Conservation (phyloP, 2,888 invertebrate species). For the Caenorhabditis drosophilae region DNA sequence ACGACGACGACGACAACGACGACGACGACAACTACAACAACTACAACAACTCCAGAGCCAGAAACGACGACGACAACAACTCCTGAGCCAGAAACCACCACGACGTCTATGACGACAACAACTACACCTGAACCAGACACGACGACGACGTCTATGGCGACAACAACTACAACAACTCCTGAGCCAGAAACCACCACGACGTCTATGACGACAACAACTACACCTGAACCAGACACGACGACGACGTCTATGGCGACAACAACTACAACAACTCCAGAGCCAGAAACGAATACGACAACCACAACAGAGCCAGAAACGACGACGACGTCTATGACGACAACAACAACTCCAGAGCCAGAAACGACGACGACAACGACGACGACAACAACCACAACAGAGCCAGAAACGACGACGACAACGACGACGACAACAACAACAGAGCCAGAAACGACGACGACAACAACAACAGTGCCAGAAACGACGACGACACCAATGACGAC, state of each 20-base stretch:
- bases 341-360: slow-evolving; percentile 1
- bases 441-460: background rate
- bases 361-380: background rate
- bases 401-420: background rate
- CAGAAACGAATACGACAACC: background rate
- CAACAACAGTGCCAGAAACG: background rate
- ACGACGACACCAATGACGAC: slow-evolving; percentile 2
- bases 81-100: too few species aligned
- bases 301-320: background rate
- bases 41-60: too few species aligned
- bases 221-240: background rate
- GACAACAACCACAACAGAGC: background rate
- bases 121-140: background rate
- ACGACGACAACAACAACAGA: slow-evolving; percentile 3
- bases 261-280: background rate
- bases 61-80: too few species aligned
- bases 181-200: background rate
- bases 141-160: slow-evolving; percentile 3
- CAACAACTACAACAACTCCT: slow-evolving; percentile 6
- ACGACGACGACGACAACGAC: too few species aligned
- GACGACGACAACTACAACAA: too few species aligned
- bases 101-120: background rate
- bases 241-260: background rate
- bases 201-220: background rate
- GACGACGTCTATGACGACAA: slow-evolving; percentile 5